A percentile compares a stretch with the other conserved stretches of the same genome.
These are phyloP conservation scores for Drusus annulatus DNA, from an alignment of 1,140 invertebrate genomes.

Conservation along the genomic window DNA sequence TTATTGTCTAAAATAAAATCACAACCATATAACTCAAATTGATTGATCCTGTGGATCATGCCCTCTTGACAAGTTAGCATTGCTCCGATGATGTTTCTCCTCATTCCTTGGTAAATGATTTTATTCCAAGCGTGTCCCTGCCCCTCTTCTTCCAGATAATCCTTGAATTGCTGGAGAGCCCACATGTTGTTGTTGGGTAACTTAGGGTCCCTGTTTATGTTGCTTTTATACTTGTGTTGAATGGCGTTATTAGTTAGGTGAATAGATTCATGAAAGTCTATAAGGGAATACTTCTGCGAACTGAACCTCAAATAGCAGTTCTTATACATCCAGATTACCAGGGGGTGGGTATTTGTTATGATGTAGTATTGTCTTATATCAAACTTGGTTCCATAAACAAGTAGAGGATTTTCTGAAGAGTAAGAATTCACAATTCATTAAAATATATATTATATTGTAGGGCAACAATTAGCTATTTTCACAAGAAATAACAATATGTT, in stretches of 20 bases:
- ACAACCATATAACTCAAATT: slow-evolving; percentile 93
- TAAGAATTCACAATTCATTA: not conserved
- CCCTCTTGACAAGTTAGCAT: slow-evolving; percentile 84
- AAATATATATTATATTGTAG: not conserved
- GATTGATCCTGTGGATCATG: slow-evolving; percentile 82
- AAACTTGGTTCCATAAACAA: slow-evolving; percentile 92
- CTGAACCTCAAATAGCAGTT: slow-evolving; percentile 92
- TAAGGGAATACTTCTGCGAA: slow-evolving; percentile 87
- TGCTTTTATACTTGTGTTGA: slow-evolving; percentile 88
- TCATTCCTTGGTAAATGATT: slow-evolving; percentile 89
- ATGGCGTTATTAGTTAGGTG: slow-evolving; percentile 95
- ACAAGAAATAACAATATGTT: not conserved
- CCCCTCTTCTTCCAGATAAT: slow-evolving; percentile 74
- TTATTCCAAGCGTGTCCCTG: slow-evolving; percentile 73
- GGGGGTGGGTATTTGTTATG: slow-evolving; percentile 82
- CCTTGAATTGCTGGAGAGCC: slow-evolving; percentile 84
- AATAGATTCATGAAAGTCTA: slow-evolving; percentile 89
- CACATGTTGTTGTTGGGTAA: slow-evolving; percentile 90
- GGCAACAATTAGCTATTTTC: not conserved
- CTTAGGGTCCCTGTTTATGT: slow-evolving; percentile 73
- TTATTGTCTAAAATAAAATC: slow-evolving; percentile 93
- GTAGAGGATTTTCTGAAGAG: slow-evolving; percentile 80
- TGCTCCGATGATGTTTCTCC: slow-evolving; percentile 84
- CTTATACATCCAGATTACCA: slow-evolving; percentile 92
- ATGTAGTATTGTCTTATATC: slow-evolving; percentile 94